These are phyloP conservation scores for Yponomeuta malinellus DNA, from an alignment of 2,888 invertebrate genomes.

Conservation along the genomic window DNA sequence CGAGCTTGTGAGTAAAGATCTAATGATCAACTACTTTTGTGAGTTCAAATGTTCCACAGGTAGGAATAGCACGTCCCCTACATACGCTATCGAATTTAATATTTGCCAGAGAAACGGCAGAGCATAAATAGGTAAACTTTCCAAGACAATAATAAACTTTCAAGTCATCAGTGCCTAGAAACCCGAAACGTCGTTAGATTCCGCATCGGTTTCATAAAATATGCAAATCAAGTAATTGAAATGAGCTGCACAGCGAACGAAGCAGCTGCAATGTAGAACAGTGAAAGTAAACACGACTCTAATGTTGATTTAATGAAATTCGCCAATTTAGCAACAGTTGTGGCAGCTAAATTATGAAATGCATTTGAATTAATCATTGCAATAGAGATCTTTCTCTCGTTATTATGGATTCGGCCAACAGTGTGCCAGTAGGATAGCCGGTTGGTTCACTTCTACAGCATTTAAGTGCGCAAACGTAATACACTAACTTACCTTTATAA, in stretches of 20 bases:
- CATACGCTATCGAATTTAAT: too few relatives aligned
- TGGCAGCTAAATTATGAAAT: neutral
- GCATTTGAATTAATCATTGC: neutral
- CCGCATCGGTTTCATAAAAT: neutral
- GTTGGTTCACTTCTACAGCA: neutral
- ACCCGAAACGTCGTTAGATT: neutral
- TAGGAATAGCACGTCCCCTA: too few relatives aligned
- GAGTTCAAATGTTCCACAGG: too few relatives aligned
- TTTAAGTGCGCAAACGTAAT: too few relatives aligned
- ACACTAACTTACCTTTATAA: neutral
- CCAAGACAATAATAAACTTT: too few relatives aligned
- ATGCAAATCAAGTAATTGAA: neutral
- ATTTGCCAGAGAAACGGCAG: too few relatives aligned
- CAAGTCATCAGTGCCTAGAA: neutral
- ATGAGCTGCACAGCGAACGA: neutral
- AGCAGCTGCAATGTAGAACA: slow-evolving; percentile 4
- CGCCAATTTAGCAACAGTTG: neutral
- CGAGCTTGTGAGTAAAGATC: too few relatives aligned
- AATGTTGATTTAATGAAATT: neutral
- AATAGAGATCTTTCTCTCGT: neutral
- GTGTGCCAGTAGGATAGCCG: slow-evolving; percentile 12
- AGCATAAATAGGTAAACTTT: too few relatives aligned
- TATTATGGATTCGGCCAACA: neutral
- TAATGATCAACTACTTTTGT: too few relatives aligned
- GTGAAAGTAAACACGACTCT: neutral